phyloP scores from a whole-genome alignment of 2,797 vertebrate species.

The Dendrocincla fuliginosa region DNA sequence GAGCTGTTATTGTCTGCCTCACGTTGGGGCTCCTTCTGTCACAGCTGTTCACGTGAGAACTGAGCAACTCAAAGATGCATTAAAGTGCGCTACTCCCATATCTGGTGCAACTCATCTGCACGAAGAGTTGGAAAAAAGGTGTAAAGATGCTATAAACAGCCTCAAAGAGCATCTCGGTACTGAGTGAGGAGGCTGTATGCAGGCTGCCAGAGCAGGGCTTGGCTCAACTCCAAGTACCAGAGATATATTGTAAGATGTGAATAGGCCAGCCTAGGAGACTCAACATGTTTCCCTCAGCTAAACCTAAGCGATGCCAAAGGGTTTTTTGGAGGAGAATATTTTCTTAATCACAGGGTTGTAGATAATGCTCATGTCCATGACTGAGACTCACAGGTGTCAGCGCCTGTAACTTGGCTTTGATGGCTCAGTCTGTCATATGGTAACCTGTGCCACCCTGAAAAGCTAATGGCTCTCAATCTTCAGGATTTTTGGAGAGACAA shows the following conservation, averaged over 20 bases:
- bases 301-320: neutral
- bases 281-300: neutral
- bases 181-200: neutral
- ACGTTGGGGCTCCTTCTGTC: neutral
- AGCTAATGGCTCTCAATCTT: neutral
- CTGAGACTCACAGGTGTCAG: neutral
- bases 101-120: neutral
- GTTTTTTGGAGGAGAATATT: neutral
- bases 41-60: neutral
- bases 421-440: neutral
- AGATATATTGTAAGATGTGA: neutral
- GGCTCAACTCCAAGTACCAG: neutral
- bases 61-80: neutral
- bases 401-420: neutral
- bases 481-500: neutral
- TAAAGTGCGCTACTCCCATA: neutral
- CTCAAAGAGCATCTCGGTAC: neutral
- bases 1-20: neutral
- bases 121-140: neutral
- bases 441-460: neutral
- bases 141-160: neutral
- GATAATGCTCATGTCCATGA: accelerated
- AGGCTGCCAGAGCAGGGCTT: neutral
- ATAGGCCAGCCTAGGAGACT: neutral
- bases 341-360: neutral